Percentiles rank a stretch among this genome's conserved stretches.
Evolutionary conservation across 1,140 invertebrate species (phyloP).

Genomic region (Caenorhabditis inopinata): DNA sequence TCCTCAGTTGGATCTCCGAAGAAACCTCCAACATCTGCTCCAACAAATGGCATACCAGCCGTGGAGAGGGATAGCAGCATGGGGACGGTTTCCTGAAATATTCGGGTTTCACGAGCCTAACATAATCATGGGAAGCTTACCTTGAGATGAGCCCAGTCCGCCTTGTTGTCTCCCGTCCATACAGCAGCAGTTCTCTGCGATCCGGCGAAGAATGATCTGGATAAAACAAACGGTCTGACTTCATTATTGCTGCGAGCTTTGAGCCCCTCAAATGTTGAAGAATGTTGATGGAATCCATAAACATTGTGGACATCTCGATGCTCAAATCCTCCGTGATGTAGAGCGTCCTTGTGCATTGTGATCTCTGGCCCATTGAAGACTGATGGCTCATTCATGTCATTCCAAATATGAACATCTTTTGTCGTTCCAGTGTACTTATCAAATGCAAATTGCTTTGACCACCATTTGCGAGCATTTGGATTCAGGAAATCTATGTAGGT

Average conservation of each 20-base stretch:
- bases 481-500: constrained; percentile 92
- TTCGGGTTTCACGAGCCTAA: neutral
- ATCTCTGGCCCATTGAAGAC: constrained; percentile 96
- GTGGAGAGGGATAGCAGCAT: constrained; percentile 89
- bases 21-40: constrained; percentile 96
- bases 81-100: constrained; percentile 78
- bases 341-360: constrained; percentile 72
- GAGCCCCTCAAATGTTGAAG: constrained; percentile 78
- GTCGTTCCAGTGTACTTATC: constrained; percentile 80
- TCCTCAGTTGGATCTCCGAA: constrained; percentile 92
- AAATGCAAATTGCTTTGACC: constrained; percentile 77
- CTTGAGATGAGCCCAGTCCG: constrained; percentile 81
- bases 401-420: constrained; percentile 89
- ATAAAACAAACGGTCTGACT: constrained; percentile 85
- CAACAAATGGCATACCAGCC: constrained; percentile 88
- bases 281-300: constrained; percentile 74
- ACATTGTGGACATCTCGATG: constrained; percentile 94
- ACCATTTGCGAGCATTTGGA: constrained; percentile 82
- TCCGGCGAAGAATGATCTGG: constrained; percentile 85
- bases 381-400: constrained; percentile 99
- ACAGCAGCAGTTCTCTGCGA: constrained; percentile 83
- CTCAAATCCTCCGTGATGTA: constrained; percentile 81
- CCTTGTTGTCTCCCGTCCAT: constrained; percentile 97
- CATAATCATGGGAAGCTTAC: neutral
- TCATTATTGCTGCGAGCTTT: constrained; percentile 74